Base-by-base conservation (phyloP, 2,888 invertebrate species). In the Leucozona laternaria region DNA sequence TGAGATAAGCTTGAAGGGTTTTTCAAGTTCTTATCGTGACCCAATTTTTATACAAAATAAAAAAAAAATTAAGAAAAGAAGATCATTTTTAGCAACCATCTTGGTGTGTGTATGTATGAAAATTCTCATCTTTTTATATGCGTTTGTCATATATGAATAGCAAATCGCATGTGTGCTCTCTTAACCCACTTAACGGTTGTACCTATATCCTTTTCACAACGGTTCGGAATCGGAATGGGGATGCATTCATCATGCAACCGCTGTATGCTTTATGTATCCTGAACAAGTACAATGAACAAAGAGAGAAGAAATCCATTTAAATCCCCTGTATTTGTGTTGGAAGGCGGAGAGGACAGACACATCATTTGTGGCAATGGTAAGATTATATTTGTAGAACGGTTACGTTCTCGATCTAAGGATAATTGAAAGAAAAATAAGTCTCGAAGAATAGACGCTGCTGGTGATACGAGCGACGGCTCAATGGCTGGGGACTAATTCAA, bases 361-460 rank as follows among this genome's bases (percentile, higher is more conserved):
- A 76, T 66, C 55, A 53, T n/a, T n/a, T 43, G 75, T 40, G 79
- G 64, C 71, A 66, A 13, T 17, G 37, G 55, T 25, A 25, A 40
- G 72, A 78, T 25, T 71, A 68, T 76, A 75, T 84, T 79, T 79
- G 71, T 31, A 58, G 76, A 76, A 71, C 10, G 76, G 64, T 76
- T 70, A 68, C 53, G 22, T 48, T 79, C 66, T 79, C 20, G 48
- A 20, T 34, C 31, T 58, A 71, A 53, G 66, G 76, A 84, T 80
- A 79, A 84, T 79, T 84, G 76, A 53, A 76, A 80, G 48, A 75
- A 71, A 80, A 80, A 79, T 84, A 76, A 84, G 55, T 57, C 62
- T 64, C 40, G 57, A 62, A 82, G 66, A 72, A 72, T 71, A 64
- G 25, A 66, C 7, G 17, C 13, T 45, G 17, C 11, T 48, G 17